Evolutionary conservation across 2,797 vertebrate species (phyloP).

Genomic region (Pangasius sanitwongsei): DNA sequence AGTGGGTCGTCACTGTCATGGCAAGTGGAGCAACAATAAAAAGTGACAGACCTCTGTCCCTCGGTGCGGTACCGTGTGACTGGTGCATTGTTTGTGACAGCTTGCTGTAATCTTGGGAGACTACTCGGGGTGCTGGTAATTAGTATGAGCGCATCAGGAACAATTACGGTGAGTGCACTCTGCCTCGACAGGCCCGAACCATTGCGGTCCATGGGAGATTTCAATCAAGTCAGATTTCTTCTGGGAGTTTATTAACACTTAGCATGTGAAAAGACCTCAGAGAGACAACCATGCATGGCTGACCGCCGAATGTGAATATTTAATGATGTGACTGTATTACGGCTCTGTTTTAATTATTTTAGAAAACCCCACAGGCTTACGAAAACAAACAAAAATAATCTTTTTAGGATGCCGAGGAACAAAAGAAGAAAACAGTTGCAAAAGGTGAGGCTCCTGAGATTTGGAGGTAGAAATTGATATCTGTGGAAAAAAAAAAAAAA

Average conservation of each 20-base stretch:
- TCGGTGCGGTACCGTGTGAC: slow-evolving; percentile 27
- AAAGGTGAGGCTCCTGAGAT: slow-evolving; percentile 35
- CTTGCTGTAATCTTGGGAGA: slow-evolving; percentile 81
- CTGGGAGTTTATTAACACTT: slow-evolving; percentile 75
- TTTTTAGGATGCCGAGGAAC: slow-evolving; percentile 25
- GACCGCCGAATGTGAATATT: slow-evolving; percentile 56
- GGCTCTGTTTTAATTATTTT: slow-evolving; percentile 48
- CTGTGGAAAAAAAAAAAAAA: background rate
- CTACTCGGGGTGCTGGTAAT: slow-evolving; percentile 79
- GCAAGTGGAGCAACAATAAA: slow-evolving; percentile 43
- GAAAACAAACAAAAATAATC: slow-evolving; percentile 44
- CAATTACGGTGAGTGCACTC: slow-evolving; percentile 71
- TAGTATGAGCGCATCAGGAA: slow-evolving; percentile 74
- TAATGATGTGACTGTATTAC: slow-evolving; percentile 57
- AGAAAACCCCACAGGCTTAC: slow-evolving; percentile 49
- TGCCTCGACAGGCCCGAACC: slow-evolving; percentile 68
- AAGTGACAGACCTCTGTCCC: slow-evolving; percentile 51
- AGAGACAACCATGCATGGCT: slow-evolving; percentile 56
- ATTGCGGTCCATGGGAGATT: slow-evolving; percentile 71
- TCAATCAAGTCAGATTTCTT: slow-evolving; percentile 71
- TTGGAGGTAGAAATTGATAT: slow-evolving; percentile 16
- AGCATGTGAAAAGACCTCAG: slow-evolving; percentile 69
- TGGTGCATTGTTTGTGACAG: slow-evolving; percentile 74
- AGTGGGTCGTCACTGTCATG: slow-evolving; percentile 48
- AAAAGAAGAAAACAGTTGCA: slow-evolving; percentile 16